Base-by-base conservation (phyloP, 2,113 vertebrate species). In the Cheilinus undulatus region DNA sequence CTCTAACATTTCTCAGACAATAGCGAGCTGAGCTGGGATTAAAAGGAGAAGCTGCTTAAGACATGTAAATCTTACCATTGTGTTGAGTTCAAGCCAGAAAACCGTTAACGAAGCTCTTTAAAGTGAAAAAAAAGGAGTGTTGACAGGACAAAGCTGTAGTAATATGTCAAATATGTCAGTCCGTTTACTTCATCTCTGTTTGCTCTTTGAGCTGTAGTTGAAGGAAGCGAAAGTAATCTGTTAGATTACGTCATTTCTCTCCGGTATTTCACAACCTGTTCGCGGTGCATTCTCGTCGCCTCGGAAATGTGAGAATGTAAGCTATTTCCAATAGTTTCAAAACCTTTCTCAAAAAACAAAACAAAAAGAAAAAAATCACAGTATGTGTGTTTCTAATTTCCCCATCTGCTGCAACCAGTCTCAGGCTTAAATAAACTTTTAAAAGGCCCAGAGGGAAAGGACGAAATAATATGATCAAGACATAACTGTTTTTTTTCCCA, bases 191-290 rank as follows among this genome's bases (percentile, higher is more conserved):
- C 5, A 3, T 0, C n/a, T 14, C 0, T 6, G 1, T 11, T 2
- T 34, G 2, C 12, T 2, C 17, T 34, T 24, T 7, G 3, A 28
- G 28, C 8, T 48, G 1, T 1, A n/a, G n/a, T 17, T 3, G 3
- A 5, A 45, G 72, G 73, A 82, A 82, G 73, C 45, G 79, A 77
- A 77, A 82, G 45, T 27, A 3, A 10, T n/a, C 3, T 1, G 4
- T 7, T 0, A 10, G 10, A 3, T 4, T 12, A 36, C 72, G 62
- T 76, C 56, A 72, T n/a, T 43, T 50, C 42, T 68, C 4, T 9
- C 3, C 23, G 12, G 1, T 6, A 0, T 57, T 59, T 30, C 77
- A 3, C 49, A 73, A 60, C 8, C n/a, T 10, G 12, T 0, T 0
- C 2, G 14, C 23, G 74, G 17, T 51, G 63, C 76, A 3, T 79